Evolutionary conservation across 2,797 vertebrate genomes (phyloP), one percentile per base, ranked within the genome.

Genomic region (Ispidina lecontei): DNA sequence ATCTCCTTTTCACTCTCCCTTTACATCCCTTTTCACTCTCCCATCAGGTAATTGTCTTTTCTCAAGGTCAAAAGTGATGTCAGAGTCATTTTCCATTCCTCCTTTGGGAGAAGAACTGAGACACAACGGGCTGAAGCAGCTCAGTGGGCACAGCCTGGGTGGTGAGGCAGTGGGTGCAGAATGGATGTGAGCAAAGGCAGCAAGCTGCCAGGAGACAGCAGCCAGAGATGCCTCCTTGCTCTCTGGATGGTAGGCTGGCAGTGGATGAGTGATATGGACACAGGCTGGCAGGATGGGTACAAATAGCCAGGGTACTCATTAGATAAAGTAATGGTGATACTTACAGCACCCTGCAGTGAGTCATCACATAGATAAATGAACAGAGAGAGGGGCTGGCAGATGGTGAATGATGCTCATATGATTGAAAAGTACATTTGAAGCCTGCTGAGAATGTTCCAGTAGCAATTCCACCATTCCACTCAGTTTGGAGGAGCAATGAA

Each of bases 391-490:
- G 26, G 29, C 63, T 94, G 90, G 89, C 97, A 97, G 96, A 91
- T 89, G 85, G 93, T 65, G 58, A 97, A 93, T 89, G 91, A 94
- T 46, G 64, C 52, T 84, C 75, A 83, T 77, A 52, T 96, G 96
- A 96, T 86, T 95, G 84, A 80, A 90, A 93, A 96, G 89, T 81
- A 94, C 91, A 75, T 96, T 90, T 92, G 90, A 91, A 95, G 71
- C 71, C 73, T 90, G 20, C 70, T 93, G 43, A 88, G 94, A 87
- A 87, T 63, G 52, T 84, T 94, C 73, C 71, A 83, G 59, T 21
- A 67, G 41, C 75, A 90, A 77, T 90, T 95, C 94, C 74, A 65
- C 65, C 3, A 44, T 79, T 93, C 91, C 17, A 46, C 49, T 75
- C 60, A 49, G 37, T 82, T 70, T 80, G 68, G 41, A 81, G 60